Evolutionary conservation across 1,140 invertebrate genomes (phyloP), one percentile per base, ranked within the genome.

Genomic region (Hydropsyche tenuis): DNA sequence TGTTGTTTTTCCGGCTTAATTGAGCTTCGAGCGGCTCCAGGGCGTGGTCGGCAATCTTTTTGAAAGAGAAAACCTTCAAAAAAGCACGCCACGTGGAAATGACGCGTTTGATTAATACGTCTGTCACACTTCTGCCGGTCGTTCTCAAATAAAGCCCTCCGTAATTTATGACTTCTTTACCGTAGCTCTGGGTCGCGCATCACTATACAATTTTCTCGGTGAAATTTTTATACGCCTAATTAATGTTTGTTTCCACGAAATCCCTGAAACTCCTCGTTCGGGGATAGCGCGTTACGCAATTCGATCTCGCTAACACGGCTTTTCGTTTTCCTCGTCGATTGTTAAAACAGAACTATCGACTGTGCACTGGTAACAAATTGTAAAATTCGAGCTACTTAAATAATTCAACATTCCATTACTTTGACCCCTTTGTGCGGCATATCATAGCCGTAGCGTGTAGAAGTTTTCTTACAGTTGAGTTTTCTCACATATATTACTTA

Each of bases 31-130:
- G 46, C 18, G 14, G 14, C 46, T n/a, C 14, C 46, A 51, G 65
- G 65, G 65, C 45, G 65, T 48, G 65, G 37, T 22, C 63, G 37
- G 23, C 65, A 48, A 68, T 68, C 65, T 43, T 43, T 68, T 46
- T 48, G 43, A 48, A 68, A 68, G 65, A 68, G 65, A 68, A 48
- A 48, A 48, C 65, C 65, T 68, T 68, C 65, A 68, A 68, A n/a
- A n/a, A 68, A 68, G 65, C 65, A 68, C 45, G 65, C 65, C 65
- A 68, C 45, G 45, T 68, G 65, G 43, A 68, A 68, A 68, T 68
- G 65, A 68, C 65, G 42, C 42, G 9, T 68, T 68, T 68, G 65
- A 68, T 68, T 68, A 68, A 68, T 68, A 68, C 65, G 43, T 68
- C 65, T 68, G 65, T 68, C 65, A 68, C 65, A 68, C 65, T 68